Conservation (phyloP, 2,113 vertebrate genomes). For the Tragelaphus imberbis region DNA sequence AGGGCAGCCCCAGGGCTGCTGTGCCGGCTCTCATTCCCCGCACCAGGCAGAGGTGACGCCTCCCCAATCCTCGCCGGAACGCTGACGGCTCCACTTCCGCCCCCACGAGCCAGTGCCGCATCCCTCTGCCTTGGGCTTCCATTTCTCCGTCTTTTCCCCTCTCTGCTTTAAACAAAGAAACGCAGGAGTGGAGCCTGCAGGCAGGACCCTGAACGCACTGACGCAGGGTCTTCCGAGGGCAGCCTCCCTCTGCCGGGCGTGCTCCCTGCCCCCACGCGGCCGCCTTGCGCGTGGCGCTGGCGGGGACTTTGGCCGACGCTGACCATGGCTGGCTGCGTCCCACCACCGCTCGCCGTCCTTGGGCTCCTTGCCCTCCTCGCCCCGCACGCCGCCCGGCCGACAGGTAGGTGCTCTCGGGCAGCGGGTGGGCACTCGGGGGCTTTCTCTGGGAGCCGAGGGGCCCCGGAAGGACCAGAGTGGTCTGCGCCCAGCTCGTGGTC, state of each 20-base stretch:
- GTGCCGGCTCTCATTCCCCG: not conserved
- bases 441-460: not conserved
- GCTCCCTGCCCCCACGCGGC: not conserved
- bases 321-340: not conserved
- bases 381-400: rapidly evolving
- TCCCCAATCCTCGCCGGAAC: rapidly evolving
- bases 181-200: too few relatives aligned
- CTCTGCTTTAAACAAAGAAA: not conserved
- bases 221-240: not conserved
- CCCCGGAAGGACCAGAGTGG: too few relatives aligned
- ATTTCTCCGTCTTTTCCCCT: not conserved
- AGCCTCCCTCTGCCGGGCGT: not conserved
- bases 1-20: not conserved
- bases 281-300: not conserved
- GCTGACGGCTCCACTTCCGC: not conserved
- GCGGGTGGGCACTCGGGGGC: not conserved
- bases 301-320: not conserved
- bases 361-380: not conserved
- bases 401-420: not conserved
- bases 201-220: not conserved
- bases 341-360: not conserved
- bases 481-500: not conserved
- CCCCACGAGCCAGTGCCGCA: not conserved
- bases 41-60: not conserved
- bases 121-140: not conserved